Conservation (phyloP, 1,140 invertebrate genomes). For the Eumeta japonica region DNA sequence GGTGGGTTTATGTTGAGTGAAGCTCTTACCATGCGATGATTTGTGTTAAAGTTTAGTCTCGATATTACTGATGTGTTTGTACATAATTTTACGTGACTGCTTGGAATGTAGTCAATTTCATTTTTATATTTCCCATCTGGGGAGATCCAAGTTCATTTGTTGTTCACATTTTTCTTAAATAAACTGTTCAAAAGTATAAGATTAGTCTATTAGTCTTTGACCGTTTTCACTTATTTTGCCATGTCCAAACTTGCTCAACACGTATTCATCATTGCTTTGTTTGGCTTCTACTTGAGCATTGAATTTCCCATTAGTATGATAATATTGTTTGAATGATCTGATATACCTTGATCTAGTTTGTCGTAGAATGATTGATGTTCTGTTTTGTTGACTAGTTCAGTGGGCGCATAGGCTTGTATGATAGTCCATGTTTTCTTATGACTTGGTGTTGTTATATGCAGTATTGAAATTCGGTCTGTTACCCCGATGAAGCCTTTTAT, state of each 20-base stretch:
- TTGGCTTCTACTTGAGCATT: background rate
- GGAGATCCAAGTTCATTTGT: too few species aligned
- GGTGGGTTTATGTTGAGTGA: too few species aligned
- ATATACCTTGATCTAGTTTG: conserved; percentile 8
- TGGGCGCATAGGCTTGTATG: conserved; percentile 3
- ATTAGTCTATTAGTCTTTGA: conserved; percentile 9
- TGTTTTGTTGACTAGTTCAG: conserved; percentile 7
- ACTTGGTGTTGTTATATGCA: background rate
- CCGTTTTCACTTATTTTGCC: conserved; percentile 17
- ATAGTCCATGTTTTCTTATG: conserved; percentile 2
- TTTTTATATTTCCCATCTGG: too few species aligned
- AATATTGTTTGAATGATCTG: too few species aligned
- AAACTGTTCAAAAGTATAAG: conserved; percentile 11
- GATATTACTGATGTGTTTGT: too few species aligned
- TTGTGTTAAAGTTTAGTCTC: too few species aligned
- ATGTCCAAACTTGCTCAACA: too few species aligned
- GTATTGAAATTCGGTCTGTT: conserved; percentile 1
- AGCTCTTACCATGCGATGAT: too few species aligned
- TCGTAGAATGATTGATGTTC: conserved; percentile 10
- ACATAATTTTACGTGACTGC: too few species aligned
- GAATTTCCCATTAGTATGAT: conserved; percentile 6
- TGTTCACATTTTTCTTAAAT: too few species aligned
- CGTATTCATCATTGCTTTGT: too few species aligned
- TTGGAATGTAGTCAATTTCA: conserved; percentile 6
- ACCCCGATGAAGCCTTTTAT: background rate